Conservation (phyloP, 2,888 invertebrate species). For the Xylota sylvarum region DNA sequence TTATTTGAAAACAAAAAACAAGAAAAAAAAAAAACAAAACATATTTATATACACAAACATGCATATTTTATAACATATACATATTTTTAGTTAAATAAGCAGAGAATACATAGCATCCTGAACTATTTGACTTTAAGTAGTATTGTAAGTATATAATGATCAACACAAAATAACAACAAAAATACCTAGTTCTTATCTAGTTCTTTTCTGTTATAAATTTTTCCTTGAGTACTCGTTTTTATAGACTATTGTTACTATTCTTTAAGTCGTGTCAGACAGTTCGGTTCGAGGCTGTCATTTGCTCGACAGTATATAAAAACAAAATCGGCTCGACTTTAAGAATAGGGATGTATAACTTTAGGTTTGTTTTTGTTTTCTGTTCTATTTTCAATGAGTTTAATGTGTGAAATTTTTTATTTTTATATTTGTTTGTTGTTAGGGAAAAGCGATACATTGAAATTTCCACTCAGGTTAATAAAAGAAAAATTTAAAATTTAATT, state of each 20-base stretch:
- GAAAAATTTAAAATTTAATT: slow-evolving; percentile 6
- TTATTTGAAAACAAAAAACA: slow-evolving; percentile 38
- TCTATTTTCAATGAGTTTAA: not conserved
- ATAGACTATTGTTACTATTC: not conserved
- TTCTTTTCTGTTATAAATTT: slow-evolving; percentile 22
- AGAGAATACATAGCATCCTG: slow-evolving; percentile 71
- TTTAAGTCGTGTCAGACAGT: not conserved
- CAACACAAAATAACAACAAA: slow-evolving; percentile 10
- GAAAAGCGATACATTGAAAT: slow-evolving; percentile 51
- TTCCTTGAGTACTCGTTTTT: slow-evolving; percentile 20
- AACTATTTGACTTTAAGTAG: slow-evolving; percentile 70
- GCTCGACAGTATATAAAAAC: too few species aligned
- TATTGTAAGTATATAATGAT: slow-evolving; percentile 45
- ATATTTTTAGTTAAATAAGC: slow-evolving; percentile 69
- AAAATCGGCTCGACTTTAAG: not conserved
- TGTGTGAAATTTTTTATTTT: slow-evolving; percentile 22
- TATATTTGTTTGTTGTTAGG: slow-evolving; percentile 3
- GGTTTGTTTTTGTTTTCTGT: not conserved
- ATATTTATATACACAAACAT: slow-evolving; percentile 67
- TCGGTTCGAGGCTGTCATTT: too few species aligned
- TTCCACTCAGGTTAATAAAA: slow-evolving; percentile 23
- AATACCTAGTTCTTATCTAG: slow-evolving; percentile 10
- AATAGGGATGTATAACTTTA: not conserved
- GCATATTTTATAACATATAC: slow-evolving; percentile 61
- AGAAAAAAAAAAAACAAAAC: slow-evolving; percentile 52